These are phyloP conservation scores for Melipona bicolor DNA, from an alignment of 2,888 invertebrate species.

Conservation along the genomic window DNA sequence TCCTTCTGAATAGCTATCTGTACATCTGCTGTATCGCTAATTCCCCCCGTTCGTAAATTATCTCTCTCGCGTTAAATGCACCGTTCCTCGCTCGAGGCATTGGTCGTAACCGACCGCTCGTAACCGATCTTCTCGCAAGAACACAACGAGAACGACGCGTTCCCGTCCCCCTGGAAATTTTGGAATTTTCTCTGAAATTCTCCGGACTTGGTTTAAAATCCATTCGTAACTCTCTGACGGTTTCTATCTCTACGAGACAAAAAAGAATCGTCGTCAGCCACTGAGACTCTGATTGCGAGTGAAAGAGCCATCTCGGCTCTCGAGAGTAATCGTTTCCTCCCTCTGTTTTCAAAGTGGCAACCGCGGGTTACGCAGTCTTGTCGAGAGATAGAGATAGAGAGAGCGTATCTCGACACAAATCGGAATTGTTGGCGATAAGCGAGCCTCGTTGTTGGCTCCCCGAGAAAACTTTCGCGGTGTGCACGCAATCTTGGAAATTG, in stretches of 20 bases:
- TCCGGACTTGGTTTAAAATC: too few species aligned
- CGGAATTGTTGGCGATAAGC: slow-evolving; percentile 57
- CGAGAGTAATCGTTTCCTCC: slow-evolving; percentile 41
- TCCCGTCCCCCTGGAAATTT: too few species aligned
- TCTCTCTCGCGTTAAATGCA: neutral
- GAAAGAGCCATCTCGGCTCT: slow-evolving; percentile 27
- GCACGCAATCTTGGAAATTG: slow-evolving; percentile 69
- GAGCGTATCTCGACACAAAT: slow-evolving; percentile 50
- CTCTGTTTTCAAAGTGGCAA: neutral
- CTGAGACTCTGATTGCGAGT: slow-evolving; percentile 1
- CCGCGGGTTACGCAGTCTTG: slow-evolving; percentile 41
- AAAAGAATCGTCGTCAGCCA: neutral
- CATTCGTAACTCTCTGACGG: too few species aligned
- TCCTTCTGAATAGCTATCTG: neutral
- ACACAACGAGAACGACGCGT: too few species aligned
- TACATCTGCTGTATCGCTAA: neutral
- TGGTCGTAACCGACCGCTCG: too few species aligned
- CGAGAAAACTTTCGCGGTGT: slow-evolving; percentile 53
- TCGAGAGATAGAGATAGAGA: neutral
- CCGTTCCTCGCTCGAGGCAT: neutral
- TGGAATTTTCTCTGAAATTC: too few species aligned
- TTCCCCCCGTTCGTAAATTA: neutral
- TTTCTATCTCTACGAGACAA: too few species aligned
- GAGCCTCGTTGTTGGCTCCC: slow-evolving; percentile 27
- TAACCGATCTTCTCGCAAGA: too few species aligned